Conservation (phyloP, 2,797 vertebrate genomes). For the Myoxocephalus aenaeus region DNA sequence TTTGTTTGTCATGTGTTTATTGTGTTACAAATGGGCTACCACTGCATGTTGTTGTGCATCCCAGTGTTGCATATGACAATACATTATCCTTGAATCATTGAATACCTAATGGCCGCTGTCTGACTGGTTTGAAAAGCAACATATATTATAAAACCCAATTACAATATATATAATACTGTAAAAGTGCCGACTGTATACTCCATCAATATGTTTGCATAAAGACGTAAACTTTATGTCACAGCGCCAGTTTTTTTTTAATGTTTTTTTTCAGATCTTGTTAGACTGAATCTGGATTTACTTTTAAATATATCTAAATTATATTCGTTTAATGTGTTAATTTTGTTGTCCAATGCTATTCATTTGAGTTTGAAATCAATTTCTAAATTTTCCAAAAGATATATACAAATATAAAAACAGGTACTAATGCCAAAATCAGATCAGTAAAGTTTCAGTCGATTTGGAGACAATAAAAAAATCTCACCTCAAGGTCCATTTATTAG, state of each 20-base stretch:
- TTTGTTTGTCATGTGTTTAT: neutral
- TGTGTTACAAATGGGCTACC: neutral
- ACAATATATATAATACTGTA: neutral
- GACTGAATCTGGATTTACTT: neutral
- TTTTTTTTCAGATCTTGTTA: neutral
- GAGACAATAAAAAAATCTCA: neutral
- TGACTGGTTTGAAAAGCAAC: slow-evolving; percentile 7
- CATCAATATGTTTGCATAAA: neutral
- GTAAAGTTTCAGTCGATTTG: neutral
- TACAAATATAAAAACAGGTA: neutral
- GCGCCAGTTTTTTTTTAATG: neutral
- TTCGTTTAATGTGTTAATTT: neutral
- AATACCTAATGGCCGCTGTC: neutral
- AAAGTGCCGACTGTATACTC: neutral
- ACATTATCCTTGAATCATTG: neutral
- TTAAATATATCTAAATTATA: neutral
- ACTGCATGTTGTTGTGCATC: neutral
- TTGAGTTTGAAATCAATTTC: neutral
- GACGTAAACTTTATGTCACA: neutral
- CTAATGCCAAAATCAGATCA: neutral
- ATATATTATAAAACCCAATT: neutral
- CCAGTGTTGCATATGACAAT: neutral
- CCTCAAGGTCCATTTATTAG: neutral
- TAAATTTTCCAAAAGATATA: neutral
- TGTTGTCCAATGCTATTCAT: neutral